Base-by-base conservation (phyloP, 1,140 invertebrate species). In the Eriocheir sinensis region DNA sequence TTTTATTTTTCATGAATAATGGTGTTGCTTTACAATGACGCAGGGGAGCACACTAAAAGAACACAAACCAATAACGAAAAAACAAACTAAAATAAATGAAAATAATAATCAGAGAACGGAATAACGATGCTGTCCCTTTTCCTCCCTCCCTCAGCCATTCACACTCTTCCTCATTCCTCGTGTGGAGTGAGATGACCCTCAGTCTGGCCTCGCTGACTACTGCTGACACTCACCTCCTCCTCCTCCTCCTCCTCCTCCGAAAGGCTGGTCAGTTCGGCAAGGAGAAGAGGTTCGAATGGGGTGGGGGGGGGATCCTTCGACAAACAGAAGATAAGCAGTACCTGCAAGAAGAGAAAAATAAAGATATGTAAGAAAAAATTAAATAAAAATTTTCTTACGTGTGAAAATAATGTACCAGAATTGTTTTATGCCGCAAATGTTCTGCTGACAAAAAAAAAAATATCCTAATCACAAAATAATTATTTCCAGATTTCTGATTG, bases 161-260 rank as follows among this genome's bases (percentile, higher is more conserved):
- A 34, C 83, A 34, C 83, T 86, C 34, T 86, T 34, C 36, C 83
- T 86, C 32, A 40, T 41, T 86, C 83, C 34, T 34, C 40, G 60
- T 72, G 27, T 72, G 60, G 60, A n/a, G 21, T 72, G 60, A 72
- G 60, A 72, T 72, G 27, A 3, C n/a, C 60, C 60, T 72, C n/a
- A n/a, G 60, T 72, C 60, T 72, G 60, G 60, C 60, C 17, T 86
- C 83, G 34, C 36, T 86, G 36, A 86, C 83, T 36, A 38, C 83
- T 12, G 21, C 40, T 36, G 36, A 86, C 83, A 86, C 83, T 86
- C 83, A 36, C 60, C 6, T 12, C 48, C 48, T 53, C 48, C 48
- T 53, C 48, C 48, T 53, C 48, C 48, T 53, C 48, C 48, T 53
- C 27, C 60, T 72, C 60, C 60, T 72, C 27, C 60, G 27, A 21